Percentiles rank a stretch among this genome's conserved stretches.
These are phyloP conservation scores for Ophiodon elongatus DNA, from an alignment of 2,113 vertebrate genomes.

Conservation along the genomic window DNA sequence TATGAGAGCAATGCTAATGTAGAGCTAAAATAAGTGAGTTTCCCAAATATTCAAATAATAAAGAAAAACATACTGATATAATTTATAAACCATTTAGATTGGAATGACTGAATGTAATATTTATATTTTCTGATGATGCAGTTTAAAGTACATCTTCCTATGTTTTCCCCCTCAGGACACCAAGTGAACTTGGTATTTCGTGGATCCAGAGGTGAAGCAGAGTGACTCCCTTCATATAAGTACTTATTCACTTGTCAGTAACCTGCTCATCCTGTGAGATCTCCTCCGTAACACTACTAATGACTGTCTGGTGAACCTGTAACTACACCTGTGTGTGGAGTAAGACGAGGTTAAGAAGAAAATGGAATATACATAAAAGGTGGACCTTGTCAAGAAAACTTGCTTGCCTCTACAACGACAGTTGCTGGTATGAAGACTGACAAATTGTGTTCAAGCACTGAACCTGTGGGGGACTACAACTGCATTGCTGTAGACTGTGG, in stretches of 20 bases:
- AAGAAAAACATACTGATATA: not conserved
- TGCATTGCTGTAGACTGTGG: conserved; percentile 59
- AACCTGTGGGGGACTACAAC: conserved; percentile 38
- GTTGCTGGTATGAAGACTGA: conserved; percentile 36
- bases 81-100: not conserved
- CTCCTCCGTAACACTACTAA: conserved; percentile 81
- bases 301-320: conserved; percentile 73
- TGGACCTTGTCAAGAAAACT: conserved; percentile 42
- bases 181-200: conserved; percentile 42
- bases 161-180: conserved; percentile 45
- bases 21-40: conserved; percentile 64
- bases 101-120: not conserved
- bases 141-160: not conserved
- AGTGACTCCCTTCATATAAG: conserved; percentile 50
- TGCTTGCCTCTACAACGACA: conserved; percentile 17
- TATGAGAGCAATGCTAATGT: conserved; percentile 87
- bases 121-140: not conserved
- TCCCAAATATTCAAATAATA: not conserved
- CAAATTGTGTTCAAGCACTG: conserved; percentile 6
- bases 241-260: conserved; percentile 76
- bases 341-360: conserved; percentile 27
- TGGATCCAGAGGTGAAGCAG: conserved; percentile 62
- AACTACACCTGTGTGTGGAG: conserved; percentile 44
- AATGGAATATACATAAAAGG: conserved; percentile 35
- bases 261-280: conserved; percentile 67